Evolutionary conservation across 2,113 vertebrate species (phyloP), one percentile per base, ranked within the genome.

Genomic region (Hystrix cristata): DNA sequence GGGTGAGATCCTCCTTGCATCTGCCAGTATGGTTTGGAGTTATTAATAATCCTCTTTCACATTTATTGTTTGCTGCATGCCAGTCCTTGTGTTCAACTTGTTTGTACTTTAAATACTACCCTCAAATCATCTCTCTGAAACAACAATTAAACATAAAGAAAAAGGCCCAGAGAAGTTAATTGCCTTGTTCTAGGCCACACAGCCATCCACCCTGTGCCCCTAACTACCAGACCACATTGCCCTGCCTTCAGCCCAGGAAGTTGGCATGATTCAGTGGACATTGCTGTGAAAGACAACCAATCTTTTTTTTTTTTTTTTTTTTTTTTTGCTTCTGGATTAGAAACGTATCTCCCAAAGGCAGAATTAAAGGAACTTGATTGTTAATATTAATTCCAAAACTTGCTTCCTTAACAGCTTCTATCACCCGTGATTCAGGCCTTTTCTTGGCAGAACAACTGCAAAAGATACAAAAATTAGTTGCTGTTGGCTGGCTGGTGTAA

Each of bases 391-490:
- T 97, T 96, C 90, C 88, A 81, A 95, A 90, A 85, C 74, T 87
- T 95, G 90, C 92, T 97, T 95, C 95, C 76, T 93, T 91, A 34
- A 81, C 69, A 90, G 95, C 92, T 97, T 90, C 96, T 46, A 29
- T 72, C 43, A 69, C 25, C 95, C 88, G 81, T 72, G 29, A 90
- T 88, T 80, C 88, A 88, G 96, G 92, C 84, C 76, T 92, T 95
- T 97, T 95, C 87, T 98, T 97, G 96, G 97, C 97, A 96, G 96
- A 95, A 97, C 90, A 96, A 97, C 59, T 67, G 81, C 96, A 95
- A 97, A 96, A 97, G 96, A 96, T 96, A 85, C 90, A 96, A 95
- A 97, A 97, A 90, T 94, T 85, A 87, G 87, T 97, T 97, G 84
- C 90, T 96, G 91, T 98, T 97, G 96, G 97, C 90, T 19, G 76